Evolutionary conservation across 1,140 invertebrate genomes (phyloP).

Genomic region (Panulirus ornatus): DNA sequence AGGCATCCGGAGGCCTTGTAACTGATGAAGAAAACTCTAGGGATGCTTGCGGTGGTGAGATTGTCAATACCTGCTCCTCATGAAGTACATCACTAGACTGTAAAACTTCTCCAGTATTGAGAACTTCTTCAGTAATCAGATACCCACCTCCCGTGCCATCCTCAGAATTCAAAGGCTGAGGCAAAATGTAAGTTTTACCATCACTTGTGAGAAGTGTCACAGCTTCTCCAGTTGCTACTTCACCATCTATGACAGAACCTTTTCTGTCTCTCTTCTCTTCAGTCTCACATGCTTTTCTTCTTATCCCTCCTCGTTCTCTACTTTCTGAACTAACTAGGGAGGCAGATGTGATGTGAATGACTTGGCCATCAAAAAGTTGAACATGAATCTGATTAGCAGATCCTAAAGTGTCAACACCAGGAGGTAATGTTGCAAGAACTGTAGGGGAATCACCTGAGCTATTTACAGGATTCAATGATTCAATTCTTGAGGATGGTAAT

Average conservation of each 20-base stretch:
- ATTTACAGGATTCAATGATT: neutral
- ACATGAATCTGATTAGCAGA: constrained; percentile 24
- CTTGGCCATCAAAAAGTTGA: constrained; percentile 47
- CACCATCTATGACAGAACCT: neutral
- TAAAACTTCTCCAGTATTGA: constrained; percentile 23
- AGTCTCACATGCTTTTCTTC: neutral
- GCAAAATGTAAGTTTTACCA: constrained; percentile 46
- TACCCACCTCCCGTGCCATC: neutral
- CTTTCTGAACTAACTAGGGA: constrained; percentile 4
- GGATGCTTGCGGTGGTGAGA: constrained; percentile 27
- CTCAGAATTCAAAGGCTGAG: constrained; percentile 23
- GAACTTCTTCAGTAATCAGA: constrained; percentile 31
- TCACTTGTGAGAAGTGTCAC: constrained; percentile 43
- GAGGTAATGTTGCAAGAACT: neutral
- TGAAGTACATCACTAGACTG: constrained; percentile 30
- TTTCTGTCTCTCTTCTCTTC: neutral
- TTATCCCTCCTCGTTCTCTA: neutral
- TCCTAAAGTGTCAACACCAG: neutral
- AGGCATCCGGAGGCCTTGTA: constrained; percentile 34
- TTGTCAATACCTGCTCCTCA: constrained; percentile 40
- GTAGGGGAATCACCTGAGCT: neutral
- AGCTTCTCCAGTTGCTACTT: neutral
- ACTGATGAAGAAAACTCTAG: constrained; percentile 29
- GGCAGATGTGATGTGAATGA: constrained; percentile 48
- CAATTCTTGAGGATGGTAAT: neutral